Percentiles rank a stretch among this genome's conserved stretches.
phyloP scores from a whole-genome alignment of 2,888 invertebrate genomes.

The Lepidonotus clava region DNA sequence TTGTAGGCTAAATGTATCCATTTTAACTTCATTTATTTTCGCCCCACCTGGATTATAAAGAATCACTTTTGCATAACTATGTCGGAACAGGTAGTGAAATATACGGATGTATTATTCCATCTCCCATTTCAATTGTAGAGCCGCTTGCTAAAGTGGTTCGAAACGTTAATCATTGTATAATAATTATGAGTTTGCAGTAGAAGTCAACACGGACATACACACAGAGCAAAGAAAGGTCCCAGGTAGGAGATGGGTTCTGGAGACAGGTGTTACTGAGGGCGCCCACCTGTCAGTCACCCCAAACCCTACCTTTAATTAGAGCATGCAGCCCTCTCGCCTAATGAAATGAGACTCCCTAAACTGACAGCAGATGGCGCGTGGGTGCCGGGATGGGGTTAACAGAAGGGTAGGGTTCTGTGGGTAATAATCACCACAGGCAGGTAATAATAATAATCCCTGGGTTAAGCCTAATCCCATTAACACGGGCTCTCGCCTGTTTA shows the following conservation, averaged over 20 bases:
- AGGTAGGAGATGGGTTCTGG: not conserved
- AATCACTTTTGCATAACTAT: too few species aligned
- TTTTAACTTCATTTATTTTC: too few species aligned
- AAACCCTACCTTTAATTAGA: not conserved
- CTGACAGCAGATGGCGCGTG: not conserved
- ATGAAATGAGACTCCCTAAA: not conserved
- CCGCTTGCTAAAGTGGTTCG: too few species aligned
- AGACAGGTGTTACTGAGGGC: not conserved
- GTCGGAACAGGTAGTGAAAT: too few species aligned
- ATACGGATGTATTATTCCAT: too few species aligned
- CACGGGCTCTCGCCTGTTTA: too few species aligned
- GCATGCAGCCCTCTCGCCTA: not conserved
- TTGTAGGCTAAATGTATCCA: too few species aligned
- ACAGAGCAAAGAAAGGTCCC: not conserved
- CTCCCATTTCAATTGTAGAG: too few species aligned
- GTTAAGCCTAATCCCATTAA: not conserved
- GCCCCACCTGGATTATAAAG: too few species aligned
- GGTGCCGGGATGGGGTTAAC: not conserved
- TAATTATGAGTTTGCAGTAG: too few species aligned
- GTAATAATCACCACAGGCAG: not conserved
- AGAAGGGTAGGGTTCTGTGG: not conserved
- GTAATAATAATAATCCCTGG: not conserved
- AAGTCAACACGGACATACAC: too few species aligned
- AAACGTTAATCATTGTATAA: too few species aligned
- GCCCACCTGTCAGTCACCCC: not conserved